A percentile compares a stretch with the other conserved stretches of the same genome.
Evolutionary conservation across 2,888 invertebrate genomes (phyloP).

Genomic region (Lepas anatifera): DNA sequence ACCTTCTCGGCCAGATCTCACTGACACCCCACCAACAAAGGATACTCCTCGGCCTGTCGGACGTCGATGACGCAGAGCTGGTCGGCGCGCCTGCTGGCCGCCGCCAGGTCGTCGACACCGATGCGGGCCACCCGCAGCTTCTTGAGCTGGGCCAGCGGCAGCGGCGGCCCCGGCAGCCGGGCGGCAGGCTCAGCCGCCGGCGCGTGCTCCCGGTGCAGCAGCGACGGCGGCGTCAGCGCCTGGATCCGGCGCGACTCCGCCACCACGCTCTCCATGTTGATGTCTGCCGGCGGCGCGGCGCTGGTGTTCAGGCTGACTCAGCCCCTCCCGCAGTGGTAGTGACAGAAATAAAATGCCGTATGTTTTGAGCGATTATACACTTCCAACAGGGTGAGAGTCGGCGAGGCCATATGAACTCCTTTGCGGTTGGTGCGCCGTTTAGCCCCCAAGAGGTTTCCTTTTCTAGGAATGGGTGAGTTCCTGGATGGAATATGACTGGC

Average conservation of each 20-base stretch:
- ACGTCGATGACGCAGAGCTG: slow-evolving; percentile 55
- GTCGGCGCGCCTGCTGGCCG: slow-evolving; percentile 34
- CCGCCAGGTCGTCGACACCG: slow-evolving; percentile 68
- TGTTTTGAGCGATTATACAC: too few relatives aligned
- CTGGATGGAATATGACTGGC: too few relatives aligned
- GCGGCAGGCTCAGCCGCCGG: slow-evolving; percentile 20
- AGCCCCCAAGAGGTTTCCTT: too few relatives aligned
- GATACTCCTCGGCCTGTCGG: slow-evolving; percentile 50
- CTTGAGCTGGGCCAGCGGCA: slow-evolving; percentile 55
- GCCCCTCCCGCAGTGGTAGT: too few relatives aligned
- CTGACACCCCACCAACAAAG: slow-evolving; percentile 31
- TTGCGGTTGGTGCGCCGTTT: too few relatives aligned
- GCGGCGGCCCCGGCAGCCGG: slow-evolving; percentile 49
- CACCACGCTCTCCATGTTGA: slow-evolving; percentile 87
- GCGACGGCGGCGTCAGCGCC: slow-evolving; percentile 71
- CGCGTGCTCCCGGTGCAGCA: slow-evolving; percentile 71
- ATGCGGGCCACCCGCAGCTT: slow-evolving; percentile 68
- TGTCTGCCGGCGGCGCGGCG: slow-evolving; percentile 43
- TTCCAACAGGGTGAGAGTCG: too few relatives aligned
- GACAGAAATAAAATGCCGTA: too few relatives aligned
- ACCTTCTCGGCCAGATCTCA: too few relatives aligned
- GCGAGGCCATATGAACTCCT: too few relatives aligned
- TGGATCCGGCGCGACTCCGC: slow-evolving; percentile 76
- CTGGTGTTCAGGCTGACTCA: too few relatives aligned
- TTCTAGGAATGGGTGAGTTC: too few relatives aligned